phyloP scores from a whole-genome alignment of 1,140 invertebrate genomes.

The Halictus rubicundus region DNA sequence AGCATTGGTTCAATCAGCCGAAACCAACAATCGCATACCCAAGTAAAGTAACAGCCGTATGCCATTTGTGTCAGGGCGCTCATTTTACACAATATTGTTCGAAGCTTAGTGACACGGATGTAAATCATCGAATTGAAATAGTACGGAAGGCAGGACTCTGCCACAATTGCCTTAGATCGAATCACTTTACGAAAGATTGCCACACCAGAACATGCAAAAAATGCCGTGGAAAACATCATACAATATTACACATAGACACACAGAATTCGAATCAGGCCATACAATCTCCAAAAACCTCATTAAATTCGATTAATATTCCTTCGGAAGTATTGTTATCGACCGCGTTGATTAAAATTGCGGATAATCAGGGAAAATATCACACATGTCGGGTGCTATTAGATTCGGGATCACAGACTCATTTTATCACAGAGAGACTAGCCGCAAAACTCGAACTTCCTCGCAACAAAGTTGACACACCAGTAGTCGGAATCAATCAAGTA shows the following conservation, averaged over 20 bases:
- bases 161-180: neutral
- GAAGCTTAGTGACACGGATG: neutral
- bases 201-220: neutral
- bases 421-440: no score
- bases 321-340: neutral
- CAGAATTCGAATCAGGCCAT: neutral
- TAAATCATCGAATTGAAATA: neutral
- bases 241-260: neutral
- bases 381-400: no score
- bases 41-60: neutral
- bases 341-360: neutral
- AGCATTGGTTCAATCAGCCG: no score
- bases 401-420: no score
- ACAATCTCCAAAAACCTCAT: neutral
- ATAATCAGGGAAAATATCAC: neutral
- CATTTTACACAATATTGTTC: neutral
- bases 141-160: neutral
- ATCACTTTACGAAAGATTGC: neutral
- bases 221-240: neutral
- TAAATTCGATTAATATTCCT: neutral
- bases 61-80: neutral
- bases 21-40: neutral
- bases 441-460: no score
- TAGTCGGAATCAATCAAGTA: no score
- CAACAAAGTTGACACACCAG: no score